Evolutionary conservation across 2,888 invertebrate species (phyloP), one percentile per base, ranked within the genome.

Genomic region (Drosophila colorata): DNA sequence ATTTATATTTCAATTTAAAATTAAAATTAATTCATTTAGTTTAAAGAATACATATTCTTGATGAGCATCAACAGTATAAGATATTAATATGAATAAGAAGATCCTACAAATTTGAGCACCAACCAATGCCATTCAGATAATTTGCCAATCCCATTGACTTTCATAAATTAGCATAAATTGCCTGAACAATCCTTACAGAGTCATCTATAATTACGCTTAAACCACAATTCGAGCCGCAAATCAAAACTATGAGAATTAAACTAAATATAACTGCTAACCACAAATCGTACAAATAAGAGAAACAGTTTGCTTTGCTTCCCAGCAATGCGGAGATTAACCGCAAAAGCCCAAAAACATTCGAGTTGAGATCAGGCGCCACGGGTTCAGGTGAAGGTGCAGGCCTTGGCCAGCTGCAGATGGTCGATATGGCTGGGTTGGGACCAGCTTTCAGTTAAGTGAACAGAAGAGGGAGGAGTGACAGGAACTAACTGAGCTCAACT

Each of bases 191-290:
- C 11, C 33, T 5, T 33, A 33, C 11, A 18, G 18, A 33, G 20
- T 40, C 46, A 40, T 31, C 69, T 37, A 14, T 46, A 71, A 71
- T 70, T 71, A 56, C 43, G 37, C 58, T 44, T 11, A 25, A 55
- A 48, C 70, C 68, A 33, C 72, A 74, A 67, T 65, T 80, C 52
- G 69, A 65, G 64, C 57, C 64, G 77, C 59, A 68, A 78, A 81
- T 78, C 79, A 78, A 81, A 72, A 56, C 44, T 47, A 38, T 52
- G 47, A 37, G 38, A 56, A 70, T 56, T 71, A 61, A 72, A 79
- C 64, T 68, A 60, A 60, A 65, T 58, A 37, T 51, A 35, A 38
- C 35, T 16, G 37, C 37, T 64, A 46, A 52, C 73, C 73, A 37
- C 68, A 73, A 61, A 53, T 60, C 38, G 38, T 3, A 53, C 35